Conservation (phyloP, 2,797 vertebrate species). For the Lophotriccus pileatus region DNA sequence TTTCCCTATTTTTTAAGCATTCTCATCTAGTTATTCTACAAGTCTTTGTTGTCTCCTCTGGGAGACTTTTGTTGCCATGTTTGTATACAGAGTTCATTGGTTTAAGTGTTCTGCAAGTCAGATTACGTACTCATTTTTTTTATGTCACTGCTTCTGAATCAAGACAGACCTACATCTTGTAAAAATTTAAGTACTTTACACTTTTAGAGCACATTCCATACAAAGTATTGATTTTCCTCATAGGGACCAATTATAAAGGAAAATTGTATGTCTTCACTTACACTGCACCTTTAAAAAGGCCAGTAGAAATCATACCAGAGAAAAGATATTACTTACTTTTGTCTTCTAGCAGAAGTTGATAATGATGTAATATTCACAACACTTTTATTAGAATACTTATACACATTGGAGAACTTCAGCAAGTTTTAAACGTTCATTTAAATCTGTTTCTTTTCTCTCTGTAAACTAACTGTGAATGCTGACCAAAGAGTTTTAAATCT, state of each 20-base stretch:
- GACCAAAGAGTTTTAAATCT: not conserved
- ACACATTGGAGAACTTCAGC: not conserved
- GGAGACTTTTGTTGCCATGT: constrained; percentile 47
- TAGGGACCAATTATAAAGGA: constrained; percentile 57
- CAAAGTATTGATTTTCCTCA: constrained; percentile 52
- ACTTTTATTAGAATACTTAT: not conserved
- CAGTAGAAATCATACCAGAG: not conserved
- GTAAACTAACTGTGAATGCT: not conserved
- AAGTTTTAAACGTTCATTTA: not conserved
- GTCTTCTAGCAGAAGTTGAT: not conserved
- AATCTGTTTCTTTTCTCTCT: not conserved
- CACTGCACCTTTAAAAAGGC: not conserved
- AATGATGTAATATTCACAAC: not conserved
- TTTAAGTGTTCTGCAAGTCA: constrained; percentile 69
- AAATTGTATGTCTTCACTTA: not conserved
- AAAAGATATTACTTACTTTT: not conserved
- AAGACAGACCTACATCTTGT: constrained; percentile 51
- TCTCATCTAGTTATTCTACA: not conserved
- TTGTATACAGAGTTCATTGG: constrained; percentile 61
- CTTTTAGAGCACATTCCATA: constrained; percentile 18
- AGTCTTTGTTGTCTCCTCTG: not conserved
- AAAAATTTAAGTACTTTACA: constrained; percentile 13
- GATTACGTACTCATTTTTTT: constrained; percentile 66
- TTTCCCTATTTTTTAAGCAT: not conserved
- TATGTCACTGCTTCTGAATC: constrained; percentile 68